phyloP scores from a whole-genome alignment of 92 coral and sea anemone genomes.

The Nematostella vectensis region DNA sequence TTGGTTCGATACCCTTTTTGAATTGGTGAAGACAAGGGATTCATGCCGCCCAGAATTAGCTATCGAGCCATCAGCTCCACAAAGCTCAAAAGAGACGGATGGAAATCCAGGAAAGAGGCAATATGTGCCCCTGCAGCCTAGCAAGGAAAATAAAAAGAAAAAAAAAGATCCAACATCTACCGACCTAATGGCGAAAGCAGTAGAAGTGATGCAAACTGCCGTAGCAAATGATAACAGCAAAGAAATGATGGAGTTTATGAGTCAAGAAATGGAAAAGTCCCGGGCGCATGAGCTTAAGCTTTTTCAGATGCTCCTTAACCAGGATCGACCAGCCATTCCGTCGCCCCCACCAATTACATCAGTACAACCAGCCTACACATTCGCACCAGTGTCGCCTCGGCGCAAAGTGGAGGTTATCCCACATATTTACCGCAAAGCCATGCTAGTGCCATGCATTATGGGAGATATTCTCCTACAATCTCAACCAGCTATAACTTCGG shows the following conservation, averaged over 20 bases:
- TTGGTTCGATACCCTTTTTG: constrained; percentile 4
- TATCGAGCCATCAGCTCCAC: not conserved
- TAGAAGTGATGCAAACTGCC: not conserved
- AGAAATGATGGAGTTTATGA: constrained; percentile 1
- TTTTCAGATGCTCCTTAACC: not conserved
- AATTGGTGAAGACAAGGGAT: constrained; percentile 2
- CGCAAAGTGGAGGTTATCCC: no score
- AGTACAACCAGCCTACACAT: no score
- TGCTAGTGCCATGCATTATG: no score
- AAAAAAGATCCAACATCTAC: no score
- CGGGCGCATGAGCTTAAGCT: constrained; percentile 2
- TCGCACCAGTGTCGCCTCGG: no score
- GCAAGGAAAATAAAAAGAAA: no score
- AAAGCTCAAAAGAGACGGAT: not conserved
- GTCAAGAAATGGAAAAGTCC: not conserved
- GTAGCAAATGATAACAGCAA: constrained; percentile 1
- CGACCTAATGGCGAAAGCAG: not conserved
- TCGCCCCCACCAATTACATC: no score
- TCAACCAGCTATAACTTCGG: no score
- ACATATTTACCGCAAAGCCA: no score
- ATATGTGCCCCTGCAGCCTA: not conserved
- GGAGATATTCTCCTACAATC: no score
- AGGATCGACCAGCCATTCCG: no score
- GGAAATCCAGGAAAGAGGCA: not conserved
- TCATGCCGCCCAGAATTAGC: constrained; percentile 13